Conservation (phyloP, 1,140 invertebrate species). For the Eurosta solidaginis region DNA sequence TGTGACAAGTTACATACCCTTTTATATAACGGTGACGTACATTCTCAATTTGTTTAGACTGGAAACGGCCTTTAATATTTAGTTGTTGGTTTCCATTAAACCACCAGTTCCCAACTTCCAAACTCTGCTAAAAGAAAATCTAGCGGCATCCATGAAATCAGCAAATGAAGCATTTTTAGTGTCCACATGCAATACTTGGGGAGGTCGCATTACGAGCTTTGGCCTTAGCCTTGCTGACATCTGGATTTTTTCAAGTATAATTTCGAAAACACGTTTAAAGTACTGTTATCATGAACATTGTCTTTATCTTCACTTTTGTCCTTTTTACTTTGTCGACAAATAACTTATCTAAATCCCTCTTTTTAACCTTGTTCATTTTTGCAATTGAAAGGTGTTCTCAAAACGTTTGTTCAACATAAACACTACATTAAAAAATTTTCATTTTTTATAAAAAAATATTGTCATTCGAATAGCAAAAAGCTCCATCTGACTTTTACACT, state of each 20-base stretch:
- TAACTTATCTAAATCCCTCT: slow-evolving; percentile 84
- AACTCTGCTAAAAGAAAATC: slow-evolving; percentile 97
- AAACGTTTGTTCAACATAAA: too few species aligned
- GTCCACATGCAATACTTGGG: slow-evolving; percentile 96
- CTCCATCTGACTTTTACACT: too few species aligned
- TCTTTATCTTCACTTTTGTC: slow-evolving; percentile 75
- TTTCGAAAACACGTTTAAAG: slow-evolving; percentile 92
- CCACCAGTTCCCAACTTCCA: slow-evolving; percentile 98
- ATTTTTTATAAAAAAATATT: too few species aligned
- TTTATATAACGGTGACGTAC: slow-evolving; percentile 97
- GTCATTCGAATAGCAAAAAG: too few species aligned
- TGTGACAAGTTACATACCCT: slow-evolving; percentile 99
- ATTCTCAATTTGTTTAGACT: slow-evolving; percentile 99
- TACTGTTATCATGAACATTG: slow-evolving; percentile 77
- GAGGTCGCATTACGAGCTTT: slow-evolving; percentile 98
- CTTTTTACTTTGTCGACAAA: slow-evolving; percentile 75
- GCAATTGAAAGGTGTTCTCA: slow-evolving; percentile 79
- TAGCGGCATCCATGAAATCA: slow-evolving; percentile 96
- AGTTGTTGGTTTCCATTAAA: slow-evolving; percentile 93
- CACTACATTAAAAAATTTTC: too few species aligned
- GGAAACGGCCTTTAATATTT: slow-evolving; percentile 99
- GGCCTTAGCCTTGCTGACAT: slow-evolving; percentile 99
- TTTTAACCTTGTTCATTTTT: slow-evolving; percentile 92
- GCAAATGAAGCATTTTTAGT: slow-evolving; percentile 99
- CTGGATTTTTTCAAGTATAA: slow-evolving; percentile 99